phyloP scores from a whole-genome alignment of 2,113 vertebrate genomes.

The Oostethus manadensis region DNA sequence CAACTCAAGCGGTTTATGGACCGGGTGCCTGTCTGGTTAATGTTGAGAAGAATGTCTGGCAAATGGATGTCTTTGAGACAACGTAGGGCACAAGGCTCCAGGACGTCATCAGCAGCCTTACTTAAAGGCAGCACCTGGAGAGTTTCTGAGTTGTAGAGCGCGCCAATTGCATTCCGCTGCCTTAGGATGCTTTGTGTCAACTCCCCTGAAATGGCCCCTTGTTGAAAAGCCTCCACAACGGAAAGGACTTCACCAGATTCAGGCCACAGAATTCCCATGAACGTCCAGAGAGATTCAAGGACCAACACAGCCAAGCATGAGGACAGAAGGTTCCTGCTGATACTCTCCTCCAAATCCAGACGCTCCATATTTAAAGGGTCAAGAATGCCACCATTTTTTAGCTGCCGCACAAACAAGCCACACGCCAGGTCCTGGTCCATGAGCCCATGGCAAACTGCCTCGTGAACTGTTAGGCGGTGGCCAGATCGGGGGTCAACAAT shows the following conservation, averaged over 20 bases:
- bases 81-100: constrained; percentile 63
- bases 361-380: constrained; percentile 75
- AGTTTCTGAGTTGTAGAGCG: constrained; percentile 78
- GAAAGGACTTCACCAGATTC: constrained; percentile 84
- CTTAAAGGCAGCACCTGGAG: constrained; percentile 76
- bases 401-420: constrained; percentile 79
- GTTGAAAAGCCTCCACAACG: constrained; percentile 78
- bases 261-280: constrained; percentile 83
- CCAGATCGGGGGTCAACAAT: constrained; percentile 88
- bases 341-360: constrained; percentile 78
- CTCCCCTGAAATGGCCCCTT: constrained; percentile 79
- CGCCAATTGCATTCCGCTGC: constrained; percentile 73
- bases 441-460: constrained; percentile 77
- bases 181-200: constrained; percentile 72
- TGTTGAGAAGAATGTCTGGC: constrained; percentile 75
- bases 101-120: constrained; percentile 65
- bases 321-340: constrained; percentile 75
- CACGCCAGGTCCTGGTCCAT: constrained; percentile 87
- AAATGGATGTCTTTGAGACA: constrained; percentile 71
- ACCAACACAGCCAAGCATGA: constrained; percentile 75
- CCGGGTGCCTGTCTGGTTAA: constrained; percentile 63
- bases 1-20: constrained; percentile 53
- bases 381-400: constrained; percentile 82
- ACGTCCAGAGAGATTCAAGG: constrained; percentile 81
- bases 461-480: constrained; percentile 78